Evolutionary conservation across 2,888 invertebrate genomes (phyloP).

Genomic region (Rotaria magnacalcarata): DNA sequence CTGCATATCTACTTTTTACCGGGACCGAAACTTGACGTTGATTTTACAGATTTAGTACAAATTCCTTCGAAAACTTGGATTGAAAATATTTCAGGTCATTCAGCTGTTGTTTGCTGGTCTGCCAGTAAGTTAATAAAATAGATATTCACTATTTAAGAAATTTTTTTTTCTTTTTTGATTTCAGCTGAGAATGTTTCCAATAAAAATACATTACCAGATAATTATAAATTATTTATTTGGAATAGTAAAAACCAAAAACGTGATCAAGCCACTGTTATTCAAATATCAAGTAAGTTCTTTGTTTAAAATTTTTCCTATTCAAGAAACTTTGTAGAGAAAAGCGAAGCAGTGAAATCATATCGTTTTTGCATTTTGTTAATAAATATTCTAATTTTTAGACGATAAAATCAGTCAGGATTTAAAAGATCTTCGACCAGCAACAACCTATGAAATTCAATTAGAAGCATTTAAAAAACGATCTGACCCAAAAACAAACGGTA

Average conservation of each 20-base stretch:
- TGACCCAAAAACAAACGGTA: slow-evolving; percentile 1
- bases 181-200: background rate
- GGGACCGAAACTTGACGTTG: slow-evolving; percentile 35
- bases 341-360: too few relatives aligned
- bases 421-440: slow-evolving; percentile 53
- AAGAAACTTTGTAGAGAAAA: too few relatives aligned
- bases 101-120: slow-evolving; percentile 58
- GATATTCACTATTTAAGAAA: too few relatives aligned
- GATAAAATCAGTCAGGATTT: slow-evolving; percentile 47
- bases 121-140: slow-evolving; percentile 50
- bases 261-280: background rate
- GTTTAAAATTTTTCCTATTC: background rate
- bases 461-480: slow-evolving; percentile 54
- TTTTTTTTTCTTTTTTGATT: too few relatives aligned
- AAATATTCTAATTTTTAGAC: background rate
- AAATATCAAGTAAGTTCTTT: background rate
- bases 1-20: background rate
- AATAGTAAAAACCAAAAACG: background rate
- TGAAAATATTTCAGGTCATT: slow-evolving; percentile 58
- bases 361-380: background rate
- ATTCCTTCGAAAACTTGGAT: slow-evolving; percentile 57
- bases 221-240: background rate
- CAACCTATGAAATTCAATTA: slow-evolving; percentile 56
- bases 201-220: background rate
- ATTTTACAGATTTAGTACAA: slow-evolving; percentile 57